Base-by-base conservation (phyloP, 2,113 vertebrate species). In the Nanorana parkeri region DNA sequence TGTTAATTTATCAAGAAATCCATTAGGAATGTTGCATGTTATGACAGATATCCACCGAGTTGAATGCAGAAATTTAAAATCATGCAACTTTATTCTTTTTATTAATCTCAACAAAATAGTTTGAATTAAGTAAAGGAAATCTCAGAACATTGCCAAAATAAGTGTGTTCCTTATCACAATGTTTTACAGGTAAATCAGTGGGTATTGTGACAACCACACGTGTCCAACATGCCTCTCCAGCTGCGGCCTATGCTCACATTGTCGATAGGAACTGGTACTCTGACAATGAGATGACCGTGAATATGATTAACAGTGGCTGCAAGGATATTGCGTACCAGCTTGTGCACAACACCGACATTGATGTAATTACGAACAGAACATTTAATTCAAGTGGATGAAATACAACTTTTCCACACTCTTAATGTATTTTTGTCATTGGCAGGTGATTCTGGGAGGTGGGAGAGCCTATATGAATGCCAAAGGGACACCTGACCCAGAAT, bases 381-480 rank as follows among this genome's bases (percentile, higher is more conserved):
- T 63, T 21, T 63, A 63, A 2, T 11, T 11, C 11, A 47, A 11
- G 1, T 47, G 41, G 1, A 47, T 47, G 41, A 11, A 2, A 10
- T 11, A 13, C 8, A 47, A 47, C 41, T 11, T 47, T 47, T 47
- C 10, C 41, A 47, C 2, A 2, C 41, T 47, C 41, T 47, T 47
- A 47, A 11, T 10, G 3, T 47, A 65, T 65, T 65, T 36, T 26
- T 23, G 21, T 24, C 23, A 8, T 32, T 85, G 26, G 7, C 75
- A 95, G 94, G 94, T 95, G 19, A 92, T 94, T 84, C 91, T 95
- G 15, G 94, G 94, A 51, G 94, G 94, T 73, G 94, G 94, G 13
- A 90, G 94, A 77, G 32, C 47, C 21, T 95, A 95, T 79, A 95
- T 95, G 94, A 85, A 91, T 60, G 86, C 92, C 13, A 79, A 3